Conservation (phyloP, 2,797 vertebrate species). For the Varecia variegata region DNA sequence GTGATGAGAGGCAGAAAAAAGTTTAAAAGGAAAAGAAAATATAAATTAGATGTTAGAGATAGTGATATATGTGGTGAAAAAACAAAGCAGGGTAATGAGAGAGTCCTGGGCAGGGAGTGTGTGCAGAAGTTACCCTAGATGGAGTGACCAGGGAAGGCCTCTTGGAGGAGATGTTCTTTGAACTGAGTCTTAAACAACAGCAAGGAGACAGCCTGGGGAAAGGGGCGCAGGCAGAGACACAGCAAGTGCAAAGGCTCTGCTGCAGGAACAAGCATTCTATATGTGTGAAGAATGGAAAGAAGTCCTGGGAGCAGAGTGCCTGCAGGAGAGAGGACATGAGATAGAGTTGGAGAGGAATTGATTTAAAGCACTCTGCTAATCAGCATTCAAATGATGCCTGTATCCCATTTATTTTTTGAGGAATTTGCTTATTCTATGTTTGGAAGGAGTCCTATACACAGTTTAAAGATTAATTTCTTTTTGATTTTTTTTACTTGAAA, state of each 20-base stretch:
- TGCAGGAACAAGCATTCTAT: rapidly evolving
- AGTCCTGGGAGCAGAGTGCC: rapidly evolving
- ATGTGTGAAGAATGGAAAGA: not conserved
- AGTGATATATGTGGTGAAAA: not conserved
- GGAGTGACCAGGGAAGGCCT: not conserved
- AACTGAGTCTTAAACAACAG: not conserved
- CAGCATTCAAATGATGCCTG: not conserved
- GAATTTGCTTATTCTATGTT: not conserved
- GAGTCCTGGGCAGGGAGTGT: not conserved
- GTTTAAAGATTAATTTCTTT: not conserved
- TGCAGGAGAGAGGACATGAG: not conserved
- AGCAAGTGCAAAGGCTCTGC: not conserved
- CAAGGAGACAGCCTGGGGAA: not conserved
- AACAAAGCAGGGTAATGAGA: not conserved
- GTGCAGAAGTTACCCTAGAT: not conserved
- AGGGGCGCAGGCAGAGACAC: not conserved
- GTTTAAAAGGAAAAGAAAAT: not conserved
- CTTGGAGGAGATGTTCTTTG: not conserved
- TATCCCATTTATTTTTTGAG: not conserved
- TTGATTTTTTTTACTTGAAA: not conserved
- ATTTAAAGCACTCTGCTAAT: not conserved
- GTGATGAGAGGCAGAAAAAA: not conserved
- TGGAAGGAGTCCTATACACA: not conserved
- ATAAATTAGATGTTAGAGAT: not conserved
- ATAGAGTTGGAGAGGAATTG: not conserved